phyloP scores from a whole-genome alignment of 2,797 vertebrate genomes.

The Myotis daubentonii region DNA sequence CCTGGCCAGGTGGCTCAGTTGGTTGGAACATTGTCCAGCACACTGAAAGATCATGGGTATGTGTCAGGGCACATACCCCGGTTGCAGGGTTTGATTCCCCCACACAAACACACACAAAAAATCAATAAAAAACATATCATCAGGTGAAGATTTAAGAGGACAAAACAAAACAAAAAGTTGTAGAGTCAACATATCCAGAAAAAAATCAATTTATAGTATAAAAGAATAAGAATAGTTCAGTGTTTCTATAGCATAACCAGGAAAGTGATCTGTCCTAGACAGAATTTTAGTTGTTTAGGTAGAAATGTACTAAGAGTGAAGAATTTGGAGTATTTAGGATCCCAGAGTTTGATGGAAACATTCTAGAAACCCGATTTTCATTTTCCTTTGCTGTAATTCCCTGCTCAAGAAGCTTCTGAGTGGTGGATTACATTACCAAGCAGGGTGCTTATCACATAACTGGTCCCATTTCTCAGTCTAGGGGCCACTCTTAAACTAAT shows the following conservation, averaged over 20 bases:
- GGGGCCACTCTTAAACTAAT: constrained; percentile 60
- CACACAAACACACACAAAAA: background rate
- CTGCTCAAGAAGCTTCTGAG: constrained; percentile 23
- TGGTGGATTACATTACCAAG: constrained; percentile 29
- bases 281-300: constrained; percentile 32
- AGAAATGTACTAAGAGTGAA: constrained; percentile 36
- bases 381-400: constrained; percentile 26
- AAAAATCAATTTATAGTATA: constrained; percentile 9
- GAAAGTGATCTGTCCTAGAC: background rate
- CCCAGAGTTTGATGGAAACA: constrained; percentile 35
- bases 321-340: background rate
- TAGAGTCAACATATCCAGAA: constrained; percentile 20
- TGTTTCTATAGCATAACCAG: constrained; percentile 29
- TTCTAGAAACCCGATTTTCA: constrained; percentile 45
- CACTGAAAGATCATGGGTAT: background rate
- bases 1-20: background rate
- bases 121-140: background rate
- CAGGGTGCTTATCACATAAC: constrained; percentile 49
- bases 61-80: background rate
- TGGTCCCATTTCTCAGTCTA: constrained; percentile 56
- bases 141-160: background rate
- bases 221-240: constrained; percentile 29
- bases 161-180: background rate
- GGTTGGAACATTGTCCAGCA: too few relatives aligned
- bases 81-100: background rate